Evolutionary conservation across 2,113 vertebrate genomes (phyloP).

Genomic region (Ictalurus furcatus): DNA sequence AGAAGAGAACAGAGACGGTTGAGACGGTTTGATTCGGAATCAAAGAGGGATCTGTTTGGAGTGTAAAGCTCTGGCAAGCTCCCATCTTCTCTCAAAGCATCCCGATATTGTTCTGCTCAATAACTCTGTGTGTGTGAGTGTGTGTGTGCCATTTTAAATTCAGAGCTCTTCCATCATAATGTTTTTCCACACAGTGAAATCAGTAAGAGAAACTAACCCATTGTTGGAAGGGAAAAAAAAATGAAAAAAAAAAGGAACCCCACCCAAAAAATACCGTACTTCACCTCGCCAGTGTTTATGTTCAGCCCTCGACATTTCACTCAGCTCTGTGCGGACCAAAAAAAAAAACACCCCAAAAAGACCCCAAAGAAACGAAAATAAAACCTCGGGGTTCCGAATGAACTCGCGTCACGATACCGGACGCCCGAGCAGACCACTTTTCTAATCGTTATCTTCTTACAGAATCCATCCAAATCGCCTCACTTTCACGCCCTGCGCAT

Average conservation of each 20-base stretch:
- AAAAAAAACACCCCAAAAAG: background rate
- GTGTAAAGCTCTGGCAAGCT: constrained; percentile 52
- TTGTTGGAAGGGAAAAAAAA: too few species aligned
- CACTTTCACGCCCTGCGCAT: background rate
- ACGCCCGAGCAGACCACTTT: background rate
- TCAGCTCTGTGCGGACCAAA: background rate
- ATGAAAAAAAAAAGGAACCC: background rate
- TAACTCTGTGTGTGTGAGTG: constrained; percentile 8
- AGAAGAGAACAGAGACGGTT: background rate
- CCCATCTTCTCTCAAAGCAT: constrained; percentile 36
- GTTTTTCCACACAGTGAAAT: constrained; percentile 2
- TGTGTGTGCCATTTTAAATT: constrained; percentile 5
- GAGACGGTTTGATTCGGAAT: constrained; percentile 10
- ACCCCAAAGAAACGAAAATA: background rate
- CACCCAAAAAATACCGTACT: constrained; percentile 47
- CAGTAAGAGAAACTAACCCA: constrained; percentile 35
- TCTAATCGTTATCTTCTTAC: background rate
- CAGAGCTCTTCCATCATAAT: background rate
- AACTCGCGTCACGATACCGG: background rate
- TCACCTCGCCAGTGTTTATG: constrained; percentile 3
- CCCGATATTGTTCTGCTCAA: background rate
- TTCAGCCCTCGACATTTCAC: constrained; percentile 3
- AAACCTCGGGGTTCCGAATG: background rate
- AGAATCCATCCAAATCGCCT: constrained; percentile 6
- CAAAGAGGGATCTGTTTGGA: constrained; percentile 54